Conservation (phyloP, 2,888 invertebrate species). For the Pollenia angustigena region DNA sequence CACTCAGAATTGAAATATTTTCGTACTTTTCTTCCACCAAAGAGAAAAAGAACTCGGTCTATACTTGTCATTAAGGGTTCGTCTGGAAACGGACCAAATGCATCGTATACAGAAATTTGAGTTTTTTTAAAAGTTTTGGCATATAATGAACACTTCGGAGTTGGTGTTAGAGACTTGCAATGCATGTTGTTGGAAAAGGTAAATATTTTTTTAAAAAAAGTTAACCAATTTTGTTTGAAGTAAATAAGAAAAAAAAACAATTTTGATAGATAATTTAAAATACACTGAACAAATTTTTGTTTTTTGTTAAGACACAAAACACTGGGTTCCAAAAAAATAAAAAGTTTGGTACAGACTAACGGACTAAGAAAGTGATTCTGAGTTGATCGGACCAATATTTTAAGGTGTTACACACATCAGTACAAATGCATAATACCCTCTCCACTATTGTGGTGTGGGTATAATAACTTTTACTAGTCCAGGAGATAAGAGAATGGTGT, state of each 20-base stretch:
- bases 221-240: not conserved
- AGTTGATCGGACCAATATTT: no score
- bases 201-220: slow-evolving; percentile 5
- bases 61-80: slow-evolving; percentile 78
- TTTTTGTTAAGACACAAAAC: not conserved
- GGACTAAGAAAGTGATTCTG: no score
- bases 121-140: slow-evolving; percentile 68
- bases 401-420: no score
- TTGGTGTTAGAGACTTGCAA: slow-evolving; percentile 1
- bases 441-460: no score
- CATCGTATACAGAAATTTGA: slow-evolving; percentile 63
- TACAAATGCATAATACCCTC: no score
- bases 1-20: slow-evolving; percentile 43
- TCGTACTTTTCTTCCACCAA: slow-evolving; percentile 75
- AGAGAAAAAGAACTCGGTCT: slow-evolving; percentile 77
- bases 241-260: slow-evolving; percentile 10
- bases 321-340: no score
- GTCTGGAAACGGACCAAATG: slow-evolving; percentile 80
- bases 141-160: slow-evolving; percentile 56
- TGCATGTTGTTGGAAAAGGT: slow-evolving; percentile 4
- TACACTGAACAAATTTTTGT: slow-evolving; percentile 42
- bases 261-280: not conserved
- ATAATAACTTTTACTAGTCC: no score
- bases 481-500: no score
- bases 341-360: no score